These are phyloP conservation scores for Macaca mulatta DNA, from an alignment of 2,113 vertebrate genomes.

Conservation along the genomic window DNA sequence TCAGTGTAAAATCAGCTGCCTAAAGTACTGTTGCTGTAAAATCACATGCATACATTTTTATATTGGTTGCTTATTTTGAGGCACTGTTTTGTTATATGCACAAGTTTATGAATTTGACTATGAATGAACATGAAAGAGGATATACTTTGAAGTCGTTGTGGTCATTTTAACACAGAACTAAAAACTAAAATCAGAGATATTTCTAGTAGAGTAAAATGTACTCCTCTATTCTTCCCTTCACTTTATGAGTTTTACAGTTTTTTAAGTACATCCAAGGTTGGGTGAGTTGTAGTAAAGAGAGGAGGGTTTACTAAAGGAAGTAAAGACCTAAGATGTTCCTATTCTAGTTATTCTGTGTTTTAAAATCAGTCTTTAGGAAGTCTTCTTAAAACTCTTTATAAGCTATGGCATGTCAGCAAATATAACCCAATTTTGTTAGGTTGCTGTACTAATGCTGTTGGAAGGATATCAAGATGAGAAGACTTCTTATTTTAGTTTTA, in stretches of 20 bases:
- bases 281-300: background rate
- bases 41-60: background rate
- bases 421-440: background rate
- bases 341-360: background rate
- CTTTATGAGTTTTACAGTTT: background rate
- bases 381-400: background rate
- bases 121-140: background rate
- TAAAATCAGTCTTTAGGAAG: background rate
- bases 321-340: background rate
- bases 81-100: background rate
- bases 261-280: background rate
- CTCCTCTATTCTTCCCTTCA: background rate
- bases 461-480: background rate
- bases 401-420: background rate
- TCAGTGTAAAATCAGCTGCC: background rate
- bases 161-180: background rate
- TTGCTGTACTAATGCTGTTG: background rate
- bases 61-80: constrained; percentile 25
- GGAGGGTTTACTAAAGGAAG: background rate
- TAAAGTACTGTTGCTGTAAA: background rate
- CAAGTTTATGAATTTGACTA: background rate
- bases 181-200: constrained; percentile 42
- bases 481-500: background rate
- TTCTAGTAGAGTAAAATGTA: background rate
- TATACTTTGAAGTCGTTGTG: background rate